Base-by-base conservation (phyloP, 2,797 vertebrate genomes). In the Myioborus miniatus region DNA sequence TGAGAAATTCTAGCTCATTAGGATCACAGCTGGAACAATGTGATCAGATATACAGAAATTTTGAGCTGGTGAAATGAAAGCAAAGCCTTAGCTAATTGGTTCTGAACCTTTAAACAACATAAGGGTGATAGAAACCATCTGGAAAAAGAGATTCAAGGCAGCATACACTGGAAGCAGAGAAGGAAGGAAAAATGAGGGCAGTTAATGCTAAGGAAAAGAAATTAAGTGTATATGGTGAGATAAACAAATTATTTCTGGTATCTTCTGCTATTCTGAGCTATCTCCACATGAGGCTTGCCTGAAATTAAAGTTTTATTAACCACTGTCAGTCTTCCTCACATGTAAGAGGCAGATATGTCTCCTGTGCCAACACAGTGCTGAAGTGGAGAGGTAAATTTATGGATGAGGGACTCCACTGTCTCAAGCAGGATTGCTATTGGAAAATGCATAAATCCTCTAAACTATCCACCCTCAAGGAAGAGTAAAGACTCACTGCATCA, bases 1-100 rank as follows among this genome's bases (percentile, higher is more conserved):
- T 77, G 85, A 93, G 71, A 89, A 83, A 80, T 80, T 86, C 71
- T 44, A 64, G 39, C 60, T 96, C 36, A 58, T 92, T 94, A 93
- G 53, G 71, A 83, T 79, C 76, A 90, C 60, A 36, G 46, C 74
- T 90, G 81, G 83, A 93, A 81, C 39, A 84, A 68, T 46, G 53
- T 58, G 52, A 83, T 86, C 74, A 94, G 69, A 87, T 68, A 46
- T 2, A 87, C 63, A 83, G 70, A 90, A 70, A 53, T 85, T 90
- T 89, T 34, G 78, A 89, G 62, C 41, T 83, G 77, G 80, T 72
- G 64, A 92, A 93, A 79, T 30, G 46, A 74, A 87, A 80, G 69
- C 46, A 46, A 85, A 91, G 64, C 19, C 58, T 50, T 52, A 43
- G 52, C 52, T 92, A 76, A 93, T 84, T 90, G 87, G 52, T 74